Conservation (phyloP, 2,113 vertebrate species). For the Entomyzon cyanotis region DNA sequence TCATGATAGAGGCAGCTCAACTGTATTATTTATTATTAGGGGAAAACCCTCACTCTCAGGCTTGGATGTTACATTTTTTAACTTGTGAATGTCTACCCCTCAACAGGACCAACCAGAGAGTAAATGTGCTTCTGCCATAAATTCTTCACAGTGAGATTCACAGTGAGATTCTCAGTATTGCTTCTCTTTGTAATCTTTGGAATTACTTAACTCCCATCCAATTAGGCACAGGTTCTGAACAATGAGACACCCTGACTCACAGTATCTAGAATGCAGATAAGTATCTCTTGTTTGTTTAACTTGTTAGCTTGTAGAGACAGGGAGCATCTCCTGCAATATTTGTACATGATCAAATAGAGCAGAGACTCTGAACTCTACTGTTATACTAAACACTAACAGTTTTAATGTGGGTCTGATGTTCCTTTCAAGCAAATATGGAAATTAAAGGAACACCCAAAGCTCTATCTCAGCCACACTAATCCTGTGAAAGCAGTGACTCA, state of each 20-base stretch:
- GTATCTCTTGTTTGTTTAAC: neutral
- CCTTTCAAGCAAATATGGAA: constrained; percentile 38
- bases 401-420: constrained; percentile 10
- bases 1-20: neutral
- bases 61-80: neutral
- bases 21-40: neutral
- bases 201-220: neutral
- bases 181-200: neutral
- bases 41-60: neutral
- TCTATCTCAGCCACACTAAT: constrained; percentile 30
- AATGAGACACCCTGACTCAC: neutral
- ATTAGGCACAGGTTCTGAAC: neutral
- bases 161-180: neutral
- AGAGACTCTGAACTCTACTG: neutral
- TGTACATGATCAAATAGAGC: neutral
- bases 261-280: neutral
- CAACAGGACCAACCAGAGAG: neutral
- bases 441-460: constrained; percentile 8
- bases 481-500: constrained; percentile 63
- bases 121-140: neutral
- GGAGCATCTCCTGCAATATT: neutral
- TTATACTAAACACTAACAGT: neutral
- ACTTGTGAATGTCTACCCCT: neutral
- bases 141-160: neutral
- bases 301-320: neutral